These are phyloP conservation scores for Ifrita kowaldi DNA, from an alignment of 2,113 vertebrate species.

Conservation along the genomic window DNA sequence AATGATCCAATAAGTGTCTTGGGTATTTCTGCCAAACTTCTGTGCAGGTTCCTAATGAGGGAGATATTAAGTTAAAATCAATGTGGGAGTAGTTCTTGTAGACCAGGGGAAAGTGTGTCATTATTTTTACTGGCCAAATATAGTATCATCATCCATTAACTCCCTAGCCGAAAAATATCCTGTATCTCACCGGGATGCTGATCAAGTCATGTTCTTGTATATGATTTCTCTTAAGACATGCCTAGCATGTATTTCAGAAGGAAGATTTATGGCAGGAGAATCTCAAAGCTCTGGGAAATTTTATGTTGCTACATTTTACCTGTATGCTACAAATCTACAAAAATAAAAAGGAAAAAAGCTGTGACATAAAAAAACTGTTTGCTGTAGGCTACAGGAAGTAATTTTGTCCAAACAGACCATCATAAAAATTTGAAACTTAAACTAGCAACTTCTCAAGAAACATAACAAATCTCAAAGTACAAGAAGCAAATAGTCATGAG, in stretches of 20 bases:
- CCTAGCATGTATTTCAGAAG: background rate
- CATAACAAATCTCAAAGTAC: background rate
- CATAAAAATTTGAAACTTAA: background rate
- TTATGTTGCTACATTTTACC: background rate
- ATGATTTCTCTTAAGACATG: conserved; percentile 40
- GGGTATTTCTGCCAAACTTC: conserved; percentile 64
- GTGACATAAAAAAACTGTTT: background rate
- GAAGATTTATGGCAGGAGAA: background rate
- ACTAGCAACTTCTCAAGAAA: background rate
- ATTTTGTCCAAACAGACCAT: background rate
- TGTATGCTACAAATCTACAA: background rate
- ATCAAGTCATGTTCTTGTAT: conserved; percentile 30
- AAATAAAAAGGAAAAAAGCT: background rate
- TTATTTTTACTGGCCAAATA: conserved; percentile 66
- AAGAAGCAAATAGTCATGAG: background rate
- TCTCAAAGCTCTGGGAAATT: conserved; percentile 5
- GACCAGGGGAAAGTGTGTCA: conserved; percentile 57
- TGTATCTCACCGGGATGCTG: conserved; percentile 48
- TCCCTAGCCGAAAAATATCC: conserved; percentile 51
- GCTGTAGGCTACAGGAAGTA: background rate
- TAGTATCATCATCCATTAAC: conserved; percentile 62
- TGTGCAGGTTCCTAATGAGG: conserved; percentile 63
- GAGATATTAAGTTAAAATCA: conserved; percentile 70
- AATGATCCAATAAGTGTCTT: conserved; percentile 58
- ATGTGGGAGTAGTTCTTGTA: conserved; percentile 65